phyloP scores from a whole-genome alignment of 2,113 vertebrate species.

The Grallaria varia region DNA sequence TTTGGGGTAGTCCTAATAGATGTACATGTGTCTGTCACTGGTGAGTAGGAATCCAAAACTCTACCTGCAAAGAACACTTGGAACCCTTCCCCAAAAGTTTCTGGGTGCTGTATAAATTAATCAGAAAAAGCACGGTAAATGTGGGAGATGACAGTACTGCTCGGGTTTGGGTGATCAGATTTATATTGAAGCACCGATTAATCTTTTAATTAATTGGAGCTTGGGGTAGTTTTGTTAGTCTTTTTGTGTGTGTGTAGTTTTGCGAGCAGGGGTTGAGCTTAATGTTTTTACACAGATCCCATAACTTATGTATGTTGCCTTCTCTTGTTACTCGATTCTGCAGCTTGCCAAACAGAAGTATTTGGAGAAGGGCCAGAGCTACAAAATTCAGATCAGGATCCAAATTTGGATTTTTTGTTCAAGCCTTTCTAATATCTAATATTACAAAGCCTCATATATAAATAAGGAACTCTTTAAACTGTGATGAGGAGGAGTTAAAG shows the following conservation, averaged over 20 bases:
- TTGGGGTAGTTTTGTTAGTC: not conserved
- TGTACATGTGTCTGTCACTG: not conserved
- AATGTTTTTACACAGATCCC: conserved; percentile 49
- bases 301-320: conserved; percentile 49
- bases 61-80: not conserved
- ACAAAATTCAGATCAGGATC: conserved; percentile 54
- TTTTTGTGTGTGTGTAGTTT: not conserved
- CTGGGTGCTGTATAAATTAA: not conserved
- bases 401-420: conserved; percentile 57
- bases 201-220: not conserved
- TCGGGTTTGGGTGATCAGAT: not conserved
- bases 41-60: not conserved
- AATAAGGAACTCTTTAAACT: not conserved
- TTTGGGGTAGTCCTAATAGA: not conserved
- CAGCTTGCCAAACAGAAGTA: conserved; percentile 52
- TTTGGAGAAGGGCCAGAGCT: conserved; percentile 58
- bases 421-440: conserved; percentile 32
- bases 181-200: not conserved
- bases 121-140: not conserved
- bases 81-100: not conserved
- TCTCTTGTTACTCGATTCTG: conserved; percentile 54
- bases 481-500: not conserved
- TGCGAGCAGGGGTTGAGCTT: conserved; percentile 10
- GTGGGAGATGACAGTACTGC: not conserved
- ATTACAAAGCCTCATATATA: not conserved